Conservation (phyloP, 2,888 invertebrate species). For the Lottia gigantea region DNA sequence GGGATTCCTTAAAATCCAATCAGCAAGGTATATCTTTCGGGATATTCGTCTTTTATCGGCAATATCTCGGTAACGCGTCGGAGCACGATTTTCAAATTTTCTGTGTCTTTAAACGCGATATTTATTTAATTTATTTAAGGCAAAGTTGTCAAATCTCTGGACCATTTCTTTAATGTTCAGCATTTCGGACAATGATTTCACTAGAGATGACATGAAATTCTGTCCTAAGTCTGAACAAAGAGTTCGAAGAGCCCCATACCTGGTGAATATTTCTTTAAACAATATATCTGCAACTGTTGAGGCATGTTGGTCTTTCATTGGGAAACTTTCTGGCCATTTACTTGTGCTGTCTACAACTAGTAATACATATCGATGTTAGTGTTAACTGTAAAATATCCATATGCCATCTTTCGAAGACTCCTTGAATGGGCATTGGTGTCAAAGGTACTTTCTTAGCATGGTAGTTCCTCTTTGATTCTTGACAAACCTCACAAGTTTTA, state of each 20-base stretch:
- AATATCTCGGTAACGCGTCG: no score
- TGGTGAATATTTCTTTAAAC: constrained; percentile 20
- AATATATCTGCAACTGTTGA: constrained; percentile 15
- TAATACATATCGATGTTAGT: constrained; percentile 5
- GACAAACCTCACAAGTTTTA: constrained; percentile 26
- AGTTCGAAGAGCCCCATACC: constrained; percentile 22
- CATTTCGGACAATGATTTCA: constrained; percentile 17
- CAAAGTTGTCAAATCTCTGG: no score
- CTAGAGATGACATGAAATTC: no score
- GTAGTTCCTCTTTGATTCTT: constrained; percentile 19
- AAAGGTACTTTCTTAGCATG: constrained; percentile 26
- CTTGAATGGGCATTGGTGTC: constrained; percentile 24
- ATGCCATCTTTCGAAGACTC: constrained; percentile 19
- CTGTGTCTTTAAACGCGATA: no score
- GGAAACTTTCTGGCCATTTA: constrained; percentile 19
- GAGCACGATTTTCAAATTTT: no score
- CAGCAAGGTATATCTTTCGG: no score
- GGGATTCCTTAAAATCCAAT: no score
- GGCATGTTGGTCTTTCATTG: constrained; percentile 16
- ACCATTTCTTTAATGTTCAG: no score
- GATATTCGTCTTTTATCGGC: no score
- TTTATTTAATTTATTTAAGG: no score
- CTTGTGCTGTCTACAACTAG: constrained; percentile 14
- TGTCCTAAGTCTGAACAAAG: constrained; percentile 32
- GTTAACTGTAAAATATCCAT: constrained; percentile 25